These are phyloP conservation scores for Ophthalmolycus amberensis DNA, from an alignment of 2,113 vertebrate species.

Conservation along the genomic window DNA sequence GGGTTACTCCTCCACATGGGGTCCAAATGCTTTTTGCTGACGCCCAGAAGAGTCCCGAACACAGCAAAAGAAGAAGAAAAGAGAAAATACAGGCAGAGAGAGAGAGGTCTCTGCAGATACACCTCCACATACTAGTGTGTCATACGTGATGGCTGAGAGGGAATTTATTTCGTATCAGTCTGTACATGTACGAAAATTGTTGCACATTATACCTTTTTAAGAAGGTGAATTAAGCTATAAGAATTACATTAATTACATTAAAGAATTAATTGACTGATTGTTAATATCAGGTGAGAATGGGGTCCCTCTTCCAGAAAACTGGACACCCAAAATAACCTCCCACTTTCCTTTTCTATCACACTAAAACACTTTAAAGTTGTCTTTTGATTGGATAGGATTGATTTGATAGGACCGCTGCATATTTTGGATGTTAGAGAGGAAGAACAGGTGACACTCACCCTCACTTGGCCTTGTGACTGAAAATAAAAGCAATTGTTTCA, in stretches of 20 bases:
- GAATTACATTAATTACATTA: neutral
- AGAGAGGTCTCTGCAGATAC: neutral
- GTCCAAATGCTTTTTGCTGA: neutral
- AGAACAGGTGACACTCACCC: constrained; percentile 3
- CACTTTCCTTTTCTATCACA: neutral
- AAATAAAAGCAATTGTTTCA: constrained; percentile 46
- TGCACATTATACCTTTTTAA: neutral
- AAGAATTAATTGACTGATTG: too few relatives aligned
- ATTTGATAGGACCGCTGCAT: neutral
- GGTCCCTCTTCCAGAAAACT: neutral
- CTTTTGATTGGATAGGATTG: neutral
- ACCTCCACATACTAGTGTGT: neutral
- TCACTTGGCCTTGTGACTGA: constrained; percentile 2
- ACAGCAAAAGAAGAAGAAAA: neutral
- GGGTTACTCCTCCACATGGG: neutral
- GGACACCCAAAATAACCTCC: neutral
- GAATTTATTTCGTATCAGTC: neutral
- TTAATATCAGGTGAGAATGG: neutral
- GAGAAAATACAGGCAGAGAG: neutral
- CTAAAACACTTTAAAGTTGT: neutral
- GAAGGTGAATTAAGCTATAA: too few relatives aligned
- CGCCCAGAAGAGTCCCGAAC: neutral
- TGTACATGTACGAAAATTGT: neutral
- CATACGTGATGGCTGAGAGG: neutral
- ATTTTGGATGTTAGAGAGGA: neutral